Evolutionary conservation across 2,797 vertebrate genomes (phyloP), one percentile per base, ranked within the genome.

Genomic region (Botia kubotai): DNA sequence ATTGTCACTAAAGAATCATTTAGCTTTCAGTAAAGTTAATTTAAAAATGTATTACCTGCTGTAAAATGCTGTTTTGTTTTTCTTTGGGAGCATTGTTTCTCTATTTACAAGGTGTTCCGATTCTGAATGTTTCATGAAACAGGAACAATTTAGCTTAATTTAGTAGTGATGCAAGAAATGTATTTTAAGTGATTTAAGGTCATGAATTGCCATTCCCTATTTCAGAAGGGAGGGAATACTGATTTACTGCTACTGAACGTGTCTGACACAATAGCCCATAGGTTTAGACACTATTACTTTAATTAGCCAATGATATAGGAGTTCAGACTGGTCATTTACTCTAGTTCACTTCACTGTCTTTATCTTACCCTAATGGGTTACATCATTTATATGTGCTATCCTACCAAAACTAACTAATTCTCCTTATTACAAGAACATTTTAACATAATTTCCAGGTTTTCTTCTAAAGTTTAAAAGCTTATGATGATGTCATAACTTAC

Each of bases 401-500:
- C 6, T 21, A 21, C 11, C 46, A 67, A 66, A 21, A 7, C 23
- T 57, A 63, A 63, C 17, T 39, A 12, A 19, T 6, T 21, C 11
- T 29, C 3, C 23, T 33, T 63, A 62, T 75, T 2, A 12, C 36
- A 26, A 73, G 16, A 13, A 29, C 16, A 17, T 55, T 66, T 67
- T 16, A 57, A 17, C 10, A 2, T 26, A 3, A 39, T 39, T 39
- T 39, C 36, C 52, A n/a, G 10, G 8, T n/a, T 65, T 65, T 72
- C 29, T 43, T 63, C 60, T 36, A 21, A 12, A 33, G 66, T 81
- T 76, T 71, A 19, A 70, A 69, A 75, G 3, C 48, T 79, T 80
- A 75, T 83, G 67, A 74, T 80, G 67, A 83, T 79, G 77, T 83
- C 52, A 80, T 83, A 66, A 66, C 65, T 69, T 57, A 79, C 67